Evolutionary conservation across 1,140 invertebrate species (phyloP).

Genomic region (Bicyclus anynana): DNA sequence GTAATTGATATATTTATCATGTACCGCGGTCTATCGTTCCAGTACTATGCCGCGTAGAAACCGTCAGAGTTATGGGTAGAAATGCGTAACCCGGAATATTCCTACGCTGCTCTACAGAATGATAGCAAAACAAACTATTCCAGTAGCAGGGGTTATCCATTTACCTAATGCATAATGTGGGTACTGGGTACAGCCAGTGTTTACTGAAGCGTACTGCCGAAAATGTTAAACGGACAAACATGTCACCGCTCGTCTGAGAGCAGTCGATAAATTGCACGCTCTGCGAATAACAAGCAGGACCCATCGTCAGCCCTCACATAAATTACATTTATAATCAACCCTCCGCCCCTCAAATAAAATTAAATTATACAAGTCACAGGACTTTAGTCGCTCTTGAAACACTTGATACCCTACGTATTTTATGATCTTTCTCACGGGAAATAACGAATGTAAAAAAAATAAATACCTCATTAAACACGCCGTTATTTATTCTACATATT

Average conservation of each 20-base stretch:
- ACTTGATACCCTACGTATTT: neutral
- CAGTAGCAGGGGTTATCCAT: neutral
- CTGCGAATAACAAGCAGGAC: conserved; percentile 49
- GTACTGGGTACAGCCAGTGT: conserved; percentile 1
- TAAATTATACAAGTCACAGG: conserved; percentile 61
- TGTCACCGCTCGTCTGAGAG: conserved; percentile 32
- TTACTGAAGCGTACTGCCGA: conserved; percentile 15
- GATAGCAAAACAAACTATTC: no score
- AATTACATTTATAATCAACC: conserved; percentile 73
- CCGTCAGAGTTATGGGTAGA: no score
- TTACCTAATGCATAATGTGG: conserved; percentile 8
- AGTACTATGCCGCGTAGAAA: no score
- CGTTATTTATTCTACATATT: no score
- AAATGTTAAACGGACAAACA: conserved; percentile 25
- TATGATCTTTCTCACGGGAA: no score
- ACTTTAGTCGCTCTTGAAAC: neutral
- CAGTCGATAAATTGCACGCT: conserved; percentile 58
- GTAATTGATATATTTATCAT: no score
- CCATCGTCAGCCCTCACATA: conserved; percentile 54
- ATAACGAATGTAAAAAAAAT: no score
- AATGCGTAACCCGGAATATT: no score
- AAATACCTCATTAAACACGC: no score
- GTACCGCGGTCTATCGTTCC: no score
- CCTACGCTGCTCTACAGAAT: no score
- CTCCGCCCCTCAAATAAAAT: conserved; percentile 53